These are phyloP conservation scores for Rhinolophus sinicus DNA, from an alignment of 2,113 vertebrate genomes.

Conservation along the genomic window DNA sequence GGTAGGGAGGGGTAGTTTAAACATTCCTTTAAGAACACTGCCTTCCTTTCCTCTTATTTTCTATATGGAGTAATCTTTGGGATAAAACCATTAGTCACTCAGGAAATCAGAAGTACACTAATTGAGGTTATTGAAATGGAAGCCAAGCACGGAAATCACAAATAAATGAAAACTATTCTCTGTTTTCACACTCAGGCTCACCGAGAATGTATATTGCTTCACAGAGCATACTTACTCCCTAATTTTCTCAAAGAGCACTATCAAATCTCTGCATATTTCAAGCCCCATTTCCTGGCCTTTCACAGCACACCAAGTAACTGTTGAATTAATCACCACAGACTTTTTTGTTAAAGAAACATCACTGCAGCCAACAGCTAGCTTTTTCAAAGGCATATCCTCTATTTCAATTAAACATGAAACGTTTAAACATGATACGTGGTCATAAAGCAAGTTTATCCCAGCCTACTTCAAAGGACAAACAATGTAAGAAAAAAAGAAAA, in stretches of 20 bases:
- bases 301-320: neutral
- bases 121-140: neutral
- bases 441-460: neutral
- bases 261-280: neutral
- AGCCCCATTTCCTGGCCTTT: neutral
- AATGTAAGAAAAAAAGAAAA: neutral
- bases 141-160: neutral
- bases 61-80: neutral
- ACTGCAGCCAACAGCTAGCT: neutral
- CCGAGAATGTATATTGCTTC: neutral
- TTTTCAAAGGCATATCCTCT: neutral
- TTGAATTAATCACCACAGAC: neutral
- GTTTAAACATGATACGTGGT: neutral
- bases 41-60: neutral
- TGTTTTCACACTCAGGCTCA: neutral
- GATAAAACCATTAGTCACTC: neutral
- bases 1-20: neutral
- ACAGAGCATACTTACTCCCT: neutral
- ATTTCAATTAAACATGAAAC: neutral
- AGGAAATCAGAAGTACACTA: constrained; percentile 6
- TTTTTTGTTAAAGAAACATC: neutral
- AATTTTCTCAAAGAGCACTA: neutral
- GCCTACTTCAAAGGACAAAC: neutral
- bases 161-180: neutral
- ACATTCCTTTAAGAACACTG: neutral